Base-by-base conservation (phyloP, 2,888 invertebrate genomes). In the Dicycla oo region DNA sequence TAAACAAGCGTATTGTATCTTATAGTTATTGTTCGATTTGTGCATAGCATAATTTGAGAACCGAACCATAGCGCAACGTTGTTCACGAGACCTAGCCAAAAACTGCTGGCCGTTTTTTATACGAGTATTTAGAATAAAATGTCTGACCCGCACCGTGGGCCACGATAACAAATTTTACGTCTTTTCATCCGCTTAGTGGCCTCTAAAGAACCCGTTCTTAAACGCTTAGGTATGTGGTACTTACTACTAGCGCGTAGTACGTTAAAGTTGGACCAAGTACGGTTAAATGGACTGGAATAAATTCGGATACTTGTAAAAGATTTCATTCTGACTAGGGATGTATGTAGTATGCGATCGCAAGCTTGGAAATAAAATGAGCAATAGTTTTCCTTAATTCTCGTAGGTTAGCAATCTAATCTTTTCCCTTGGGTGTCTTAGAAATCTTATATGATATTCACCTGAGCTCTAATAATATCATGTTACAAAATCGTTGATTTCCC, bases 401-500 rank as follows among this genome's bases (percentile, higher is more conserved):
- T 61, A 63, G 7, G 69, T 67, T 67, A 56, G 51, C 51, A 57
- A 81, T 69, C 11, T 73, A 56, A 60, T 78, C 0, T 64, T 45
- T 64, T 73, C 81, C 66, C 69, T 15, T 26, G 68, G 51, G 81
- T 43, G 58, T 69, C 57, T 62, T 57, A 13, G 56, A 66, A 77
- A 43, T 20, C 56, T 64, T 69, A 49, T 63, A 64, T 73, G 53
- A 69, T 81, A 69, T 81, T 62, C 58, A 80, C 81, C 69, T 81
- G 78, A 64, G 49, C 60, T 63, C 56, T 67, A 69, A 73, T 78
- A 78, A 69, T 63, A 54, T 81, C 66, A 49, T 80, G 77, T 68
- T 73, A 57, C 49, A 63, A 81, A 69, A 81, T 73, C 69, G n/a
- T 69, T 80, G 78, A 80, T 80, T 80, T 80, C 80, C 81, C 80